Evolutionary conservation across 1,140 invertebrate genomes (phyloP), one percentile per base, ranked within the genome.

Genomic region (Tachypleus tridentatus): DNA sequence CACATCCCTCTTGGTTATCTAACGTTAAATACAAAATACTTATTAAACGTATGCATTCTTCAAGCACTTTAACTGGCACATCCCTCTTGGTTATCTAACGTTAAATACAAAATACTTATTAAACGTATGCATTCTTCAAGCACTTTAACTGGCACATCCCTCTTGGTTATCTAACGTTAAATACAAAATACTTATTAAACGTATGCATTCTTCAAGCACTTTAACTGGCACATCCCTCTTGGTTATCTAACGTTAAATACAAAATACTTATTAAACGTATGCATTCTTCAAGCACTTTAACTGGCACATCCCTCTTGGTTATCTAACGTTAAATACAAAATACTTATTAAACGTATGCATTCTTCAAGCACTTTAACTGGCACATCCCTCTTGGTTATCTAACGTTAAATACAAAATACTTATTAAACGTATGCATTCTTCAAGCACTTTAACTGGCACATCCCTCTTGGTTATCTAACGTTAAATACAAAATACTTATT

Each of bases 361-460:
- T 90, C 89, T 74, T 91, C 89, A 56, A 93, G 76, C 3, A 93
- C 90, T 64, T 87, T 81, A 71, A 92, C 89, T 0, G 90, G 89
- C 4, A 88, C 86, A 5, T 86, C 84, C 29, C 86, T 86, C 67
- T 92, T 87, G 68, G 87, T 80, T 60, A 87, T 82, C 86, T 87
- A 64, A 29, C 29, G 29, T 29, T 29, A 29, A 29, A 29, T 29
- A 29, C 29, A 29, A 29, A 29, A 29, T 29, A 29, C 2, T 29
- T 29, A 29, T 29, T 29, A 29, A n/a, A n/a, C 92, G 88, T 76
- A 92, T 86, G 66, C 80, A 82, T 75, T 90, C 89, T 74, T 91
- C 89, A 56, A 93, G 76, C 3, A 93, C 90, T 64, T 87, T 81
- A 71, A 92, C 89, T 0, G 90, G 89, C 4, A 88, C 86, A 5